Evolutionary conservation across 37 sponge, comb jelly and placozoan genomes (phyloP).

Genomic region (Halichondria panicea): DNA sequence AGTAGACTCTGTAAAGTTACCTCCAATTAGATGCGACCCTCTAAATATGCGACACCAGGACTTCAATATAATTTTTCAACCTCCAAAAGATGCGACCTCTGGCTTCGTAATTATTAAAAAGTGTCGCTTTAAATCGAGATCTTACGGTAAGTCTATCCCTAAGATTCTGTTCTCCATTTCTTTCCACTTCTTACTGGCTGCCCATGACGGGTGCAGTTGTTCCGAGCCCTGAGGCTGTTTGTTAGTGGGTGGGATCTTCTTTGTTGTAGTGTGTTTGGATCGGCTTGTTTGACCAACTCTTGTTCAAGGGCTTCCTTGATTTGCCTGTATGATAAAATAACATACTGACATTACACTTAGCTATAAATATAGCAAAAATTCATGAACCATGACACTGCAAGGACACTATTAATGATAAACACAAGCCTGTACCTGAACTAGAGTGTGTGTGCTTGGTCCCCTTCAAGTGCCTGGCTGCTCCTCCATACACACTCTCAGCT

Average conservation of each 20-base stretch:
- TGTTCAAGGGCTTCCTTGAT: no score
- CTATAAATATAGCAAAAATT: no score
- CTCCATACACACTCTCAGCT: conserved; percentile 31
- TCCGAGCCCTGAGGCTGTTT: neutral
- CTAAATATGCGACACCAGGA: no score
- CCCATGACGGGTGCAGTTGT: conserved; percentile 74
- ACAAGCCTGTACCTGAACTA: no score
- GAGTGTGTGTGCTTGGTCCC: neutral
- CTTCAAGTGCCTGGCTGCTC: conserved; percentile 18
- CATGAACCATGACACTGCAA: no score
- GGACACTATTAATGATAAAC: no score
- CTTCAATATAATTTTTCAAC: no score
- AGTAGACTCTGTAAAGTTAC: no score
- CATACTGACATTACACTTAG: no score
- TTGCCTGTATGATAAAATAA: no score
- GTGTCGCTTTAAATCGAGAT: conserved; percentile 50
- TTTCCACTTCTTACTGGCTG: conserved; percentile 50
- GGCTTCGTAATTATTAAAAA: neutral
- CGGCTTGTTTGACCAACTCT: neutral
- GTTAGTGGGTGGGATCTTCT: neutral
- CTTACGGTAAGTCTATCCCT: conserved; percentile 48
- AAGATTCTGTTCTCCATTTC: conserved; percentile 1
- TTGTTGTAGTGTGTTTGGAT: neutral
- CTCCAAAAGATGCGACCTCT: no score
- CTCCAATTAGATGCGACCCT: no score